Base-by-base conservation (phyloP, 2,113 vertebrate genomes). In the Sinocyclocheilus anophthalmus region DNA sequence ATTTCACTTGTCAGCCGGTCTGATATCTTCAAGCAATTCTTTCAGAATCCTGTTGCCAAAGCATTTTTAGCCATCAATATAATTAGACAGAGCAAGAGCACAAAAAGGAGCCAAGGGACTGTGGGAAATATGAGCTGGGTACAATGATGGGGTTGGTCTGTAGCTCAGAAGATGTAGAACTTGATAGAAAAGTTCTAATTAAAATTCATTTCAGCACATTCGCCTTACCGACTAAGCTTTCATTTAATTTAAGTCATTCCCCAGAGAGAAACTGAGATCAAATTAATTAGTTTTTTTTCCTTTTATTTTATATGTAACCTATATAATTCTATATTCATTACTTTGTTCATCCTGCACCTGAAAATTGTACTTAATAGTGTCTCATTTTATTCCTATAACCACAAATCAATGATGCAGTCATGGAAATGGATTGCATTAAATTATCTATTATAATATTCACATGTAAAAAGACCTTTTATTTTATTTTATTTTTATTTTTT, bases 121-220 rank as follows among this genome's bases (percentile, higher is more conserved):
- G 61, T 33, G 39, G 79, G 39, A 50, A 67, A 81, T 81, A 81
- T 67, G 61, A 81, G 76, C 59, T n/a, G 67, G 69, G 83, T 39
- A 50, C 70, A 79, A 48, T 79, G 80, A 80, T 22, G 45, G 45
- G 59, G 55, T 84, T 48, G 69, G 61, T 63, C 78, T 39, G 59
- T 81, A 39, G 84, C 76, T 83, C 81, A 63, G 53, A 69, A 86
- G 88, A 89, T 89, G 37, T 42, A 86, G 69, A 86, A 42, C 65
- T 45, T 30, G 84, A 88, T 88, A 86, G 81, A 77, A 86, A 76
- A 81, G 61, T 84, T 86, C 61, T 84, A 89, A 89, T 89, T 89
- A 89, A 89, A 76, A 30, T 65, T 42, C 81, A 77, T 84, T 89
- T 81, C 82, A 84, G 55, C 33, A n/a, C 59, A 50, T 50, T 48